Base-by-base conservation (phyloP, 2,797 vertebrate species). In the Labroides dimidiatus region DNA sequence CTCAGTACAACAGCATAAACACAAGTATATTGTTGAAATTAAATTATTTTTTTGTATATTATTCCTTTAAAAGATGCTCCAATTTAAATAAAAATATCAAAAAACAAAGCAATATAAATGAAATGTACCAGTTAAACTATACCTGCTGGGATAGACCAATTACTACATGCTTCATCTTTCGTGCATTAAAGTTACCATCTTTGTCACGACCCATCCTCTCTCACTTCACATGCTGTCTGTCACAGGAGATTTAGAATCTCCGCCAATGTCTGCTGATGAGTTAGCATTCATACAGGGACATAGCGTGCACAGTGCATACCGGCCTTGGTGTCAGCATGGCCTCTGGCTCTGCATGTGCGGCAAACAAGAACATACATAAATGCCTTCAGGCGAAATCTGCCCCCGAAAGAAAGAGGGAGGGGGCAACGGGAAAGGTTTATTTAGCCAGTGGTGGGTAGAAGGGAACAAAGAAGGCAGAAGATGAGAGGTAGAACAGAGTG, bases 321-420 rank as follows among this genome's bases (percentile, higher is more conserved):
- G 68, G 82, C 74, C 81, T 82, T 77, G 74, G 81, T 78, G 69
- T 55, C 19, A 44, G 60, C 72, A 55, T 74, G 72, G 82, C 85
- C 86, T 73, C 82, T 81, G 78, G 89, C 79, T 75, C 64, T 84
- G 37, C 45, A 74, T 81, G 75, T 75, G 49, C 58, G 80, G 77
- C 75, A 75, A 49, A 55, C 71, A 66, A 66, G 71, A 71, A 68
- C 41, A 14, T 77, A 77, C 70, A 80, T 53, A 66, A 76, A 81
- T 74, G 68, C 56, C 87, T 64, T 55, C 55, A 33, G 73, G 86
- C 64, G 63, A 78, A 75, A 78, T 82, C n/a, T 86, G 74, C 68
- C 78, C 59, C 69, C 80, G 76, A 48, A 67, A 58, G n/a, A 59
- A 60, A 68, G 69, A 55, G 52, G 58, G 42, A 60, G 54, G 27